These are phyloP conservation scores for Leucophenga maculata DNA, from an alignment of 2,888 invertebrate species.

Conservation along the genomic window DNA sequence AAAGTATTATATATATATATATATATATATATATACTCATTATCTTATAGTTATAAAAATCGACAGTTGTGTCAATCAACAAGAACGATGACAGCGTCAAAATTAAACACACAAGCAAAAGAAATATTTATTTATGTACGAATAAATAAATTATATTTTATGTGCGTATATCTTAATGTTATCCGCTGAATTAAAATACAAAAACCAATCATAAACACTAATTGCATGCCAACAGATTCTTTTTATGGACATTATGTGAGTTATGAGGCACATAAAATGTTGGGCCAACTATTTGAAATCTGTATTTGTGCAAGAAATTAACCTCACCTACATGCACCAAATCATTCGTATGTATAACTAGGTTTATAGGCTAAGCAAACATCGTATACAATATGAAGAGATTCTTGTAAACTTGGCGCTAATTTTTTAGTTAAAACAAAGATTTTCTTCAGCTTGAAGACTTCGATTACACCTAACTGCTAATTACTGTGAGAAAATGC, in stretches of 20 bases:
- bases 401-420: too few relatives aligned
- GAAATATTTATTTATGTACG: slow-evolving; percentile 18
- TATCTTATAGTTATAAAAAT: not conserved
- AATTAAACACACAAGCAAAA: slow-evolving; percentile 3
- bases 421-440: not conserved
- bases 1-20: too few relatives aligned
- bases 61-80: not conserved
- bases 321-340: not conserved
- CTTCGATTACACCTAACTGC: slow-evolving; percentile 31
- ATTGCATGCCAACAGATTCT: slow-evolving; percentile 64
- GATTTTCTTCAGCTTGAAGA: not conserved
- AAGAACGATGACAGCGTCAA: not conserved
- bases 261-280: slow-evolving; percentile 11
- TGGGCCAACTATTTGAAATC: not conserved
- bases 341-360: slow-evolving; percentile 1
- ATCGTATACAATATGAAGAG: not conserved
- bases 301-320: not conserved
- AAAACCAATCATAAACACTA: slow-evolving; percentile 59
- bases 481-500: slow-evolving; percentile 50
- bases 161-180: slow-evolving; percentile 32
- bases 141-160: slow-evolving; percentile 30
- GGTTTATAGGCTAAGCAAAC: slow-evolving; percentile 10
- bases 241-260: slow-evolving; percentile 58
- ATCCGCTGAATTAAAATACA: slow-evolving; percentile 58
- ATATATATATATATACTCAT: not conserved